Base-by-base conservation (phyloP, 2,888 invertebrate genomes). In the Tetheella fluctuosa region DNA sequence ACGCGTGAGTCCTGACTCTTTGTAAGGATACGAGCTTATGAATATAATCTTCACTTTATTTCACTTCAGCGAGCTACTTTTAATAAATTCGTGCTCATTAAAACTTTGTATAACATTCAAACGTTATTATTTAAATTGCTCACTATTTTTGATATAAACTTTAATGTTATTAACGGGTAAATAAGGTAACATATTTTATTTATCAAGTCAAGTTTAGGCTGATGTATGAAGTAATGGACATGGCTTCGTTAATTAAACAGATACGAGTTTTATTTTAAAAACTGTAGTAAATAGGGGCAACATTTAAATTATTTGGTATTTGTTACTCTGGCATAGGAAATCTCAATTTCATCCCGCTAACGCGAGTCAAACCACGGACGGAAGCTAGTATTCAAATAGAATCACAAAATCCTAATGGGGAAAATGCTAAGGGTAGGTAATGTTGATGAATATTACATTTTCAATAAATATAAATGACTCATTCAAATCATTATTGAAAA, bases 1-100 rank as follows among this genome's bases (percentile, higher is more conserved):
- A 61, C 37, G 17, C 42, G 57, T 59, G 57, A 58, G 56, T 60
- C 58, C 59, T 57, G 60, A 58, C 58, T 54, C 61, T 59, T 56
- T 30, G 20, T 60, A 56, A 58, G 55, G 55, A 61, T 61, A 52
- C 37, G 17, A 52, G 37, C 37, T 17, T 52, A 48, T 60, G 60
- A 60, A 53, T 30, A 55, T 52, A 25, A 20, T 34, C 48, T 48
- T 48, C 17, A 48, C 48, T 48, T 48, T 48, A 48, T 48, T 48
- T 48, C 20, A 48, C 48, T 48, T 20, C 20, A 48, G 20, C 48
- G 48, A 48, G 48, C 48, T 48, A 48, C 48, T 48, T 48, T 20
- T 39, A 39, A 17, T 57, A 55, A 34, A 23, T 13, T 37, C 2
- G 15, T 12, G 3, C 37, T 60, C 60, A 60, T 60, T 60, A 60